Percentiles rank a stretch among this genome's conserved stretches.
phyloP scores from a whole-genome alignment of 2,888 invertebrate species.

The Tipula lateralis region DNA sequence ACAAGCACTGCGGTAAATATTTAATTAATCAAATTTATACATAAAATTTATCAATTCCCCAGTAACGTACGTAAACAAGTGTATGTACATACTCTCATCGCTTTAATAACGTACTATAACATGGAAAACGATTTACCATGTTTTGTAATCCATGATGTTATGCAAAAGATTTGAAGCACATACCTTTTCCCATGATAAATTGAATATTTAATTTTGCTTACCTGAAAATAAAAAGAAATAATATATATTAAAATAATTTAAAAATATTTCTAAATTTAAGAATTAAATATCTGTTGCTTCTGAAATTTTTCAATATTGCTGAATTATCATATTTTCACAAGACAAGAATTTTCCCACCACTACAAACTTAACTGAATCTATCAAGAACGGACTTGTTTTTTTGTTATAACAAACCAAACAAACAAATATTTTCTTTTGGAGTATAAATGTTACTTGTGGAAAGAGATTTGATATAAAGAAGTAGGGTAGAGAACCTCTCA shows the following conservation, averaged over 20 bases:
- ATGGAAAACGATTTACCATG: neutral
- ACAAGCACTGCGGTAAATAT: no score
- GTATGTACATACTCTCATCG: neutral
- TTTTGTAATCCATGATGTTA: neutral
- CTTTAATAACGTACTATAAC: neutral
- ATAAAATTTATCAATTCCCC: neutral
- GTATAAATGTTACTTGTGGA: neutral
- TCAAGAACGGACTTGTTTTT: neutral
- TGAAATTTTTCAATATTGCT: neutral
- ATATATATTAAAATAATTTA: neutral
- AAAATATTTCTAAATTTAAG: neutral
- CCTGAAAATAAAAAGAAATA: neutral
- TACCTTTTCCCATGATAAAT: slow-evolving; percentile 19
- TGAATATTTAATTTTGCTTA: neutral
- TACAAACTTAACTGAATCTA: neutral
- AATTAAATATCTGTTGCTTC: neutral
- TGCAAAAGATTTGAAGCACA: neutral
- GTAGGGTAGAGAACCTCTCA: neutral
- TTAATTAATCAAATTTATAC: neutral
- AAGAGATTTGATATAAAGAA: neutral
- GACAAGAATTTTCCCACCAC: neutral
- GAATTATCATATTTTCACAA: neutral
- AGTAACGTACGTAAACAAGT: neutral
- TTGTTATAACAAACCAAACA: neutral
- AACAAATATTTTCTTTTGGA: neutral